Evolutionary conservation across 2,888 invertebrate species (phyloP).

Genomic region (Gymnoscelis rufifasciata): DNA sequence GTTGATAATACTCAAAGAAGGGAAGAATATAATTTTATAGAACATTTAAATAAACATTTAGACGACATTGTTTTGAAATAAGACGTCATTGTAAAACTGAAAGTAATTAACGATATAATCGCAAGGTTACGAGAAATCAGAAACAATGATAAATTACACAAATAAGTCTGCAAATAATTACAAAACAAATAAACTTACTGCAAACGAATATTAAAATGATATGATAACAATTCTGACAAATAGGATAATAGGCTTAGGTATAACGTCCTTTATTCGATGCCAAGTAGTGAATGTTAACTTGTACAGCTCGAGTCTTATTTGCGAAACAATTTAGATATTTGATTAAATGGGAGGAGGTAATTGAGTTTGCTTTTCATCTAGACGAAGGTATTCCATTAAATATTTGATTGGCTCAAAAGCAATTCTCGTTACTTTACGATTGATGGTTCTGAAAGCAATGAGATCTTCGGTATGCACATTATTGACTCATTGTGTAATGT

Average conservation of each 20-base stretch:
- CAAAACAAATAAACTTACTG: constrained; percentile 5
- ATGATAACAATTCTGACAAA: constrained; percentile 9
- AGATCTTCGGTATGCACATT: neutral
- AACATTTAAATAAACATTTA: neutral
- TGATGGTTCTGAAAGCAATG: neutral
- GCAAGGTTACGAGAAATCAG: constrained; percentile 10
- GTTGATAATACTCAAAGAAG: neutral
- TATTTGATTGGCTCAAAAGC: neutral
- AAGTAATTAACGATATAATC: neutral
- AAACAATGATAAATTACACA: neutral
- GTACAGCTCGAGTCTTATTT: neutral
- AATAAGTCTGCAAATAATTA: neutral
- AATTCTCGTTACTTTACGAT: neutral
- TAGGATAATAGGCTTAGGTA: constrained; percentile 4
- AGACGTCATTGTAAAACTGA: neutral
- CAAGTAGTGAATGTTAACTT: constrained; percentile 17
- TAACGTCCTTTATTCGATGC: constrained; percentile 2
- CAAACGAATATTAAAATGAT: constrained; percentile 5
- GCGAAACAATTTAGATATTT: constrained; percentile 8
- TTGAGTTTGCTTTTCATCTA: constrained; percentile 2
- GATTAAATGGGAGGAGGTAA: neutral
- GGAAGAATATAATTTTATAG: neutral
- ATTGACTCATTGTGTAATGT: no score
- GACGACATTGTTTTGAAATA: neutral
- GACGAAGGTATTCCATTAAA: neutral